phyloP scores from a whole-genome alignment of 2,797 vertebrate genomes.

The Molossus molossus region DNA sequence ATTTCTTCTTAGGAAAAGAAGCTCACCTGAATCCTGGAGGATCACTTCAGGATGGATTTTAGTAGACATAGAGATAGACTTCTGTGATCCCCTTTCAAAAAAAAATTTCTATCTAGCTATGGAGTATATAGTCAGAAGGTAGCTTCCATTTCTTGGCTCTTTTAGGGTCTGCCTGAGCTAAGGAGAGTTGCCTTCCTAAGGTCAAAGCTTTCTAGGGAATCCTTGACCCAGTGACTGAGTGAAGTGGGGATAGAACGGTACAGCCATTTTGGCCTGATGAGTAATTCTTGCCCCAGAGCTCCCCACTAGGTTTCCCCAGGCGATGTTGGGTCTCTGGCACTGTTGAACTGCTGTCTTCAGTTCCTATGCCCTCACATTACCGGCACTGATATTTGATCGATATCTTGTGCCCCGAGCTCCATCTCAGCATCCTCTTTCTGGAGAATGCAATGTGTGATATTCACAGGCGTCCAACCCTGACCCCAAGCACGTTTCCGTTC shows the following conservation, averaged over 20 bases:
- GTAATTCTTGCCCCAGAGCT: neutral
- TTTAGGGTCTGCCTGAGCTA: neutral
- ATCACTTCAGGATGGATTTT: neutral
- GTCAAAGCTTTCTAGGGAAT: neutral
- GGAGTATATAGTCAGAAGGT: neutral
- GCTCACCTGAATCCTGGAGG: neutral
- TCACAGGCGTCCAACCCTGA: neutral
- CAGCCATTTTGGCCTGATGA: neutral
- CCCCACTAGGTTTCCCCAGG: neutral
- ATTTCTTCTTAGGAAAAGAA: neutral
- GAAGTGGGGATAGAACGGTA: neutral
- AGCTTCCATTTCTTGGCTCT: neutral
- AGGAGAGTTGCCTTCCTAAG: neutral
- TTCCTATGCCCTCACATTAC: neutral
- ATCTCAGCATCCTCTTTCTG: neutral
- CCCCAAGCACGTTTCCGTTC: neutral
- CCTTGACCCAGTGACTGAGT: neutral
- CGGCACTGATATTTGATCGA: neutral
- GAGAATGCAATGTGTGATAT: neutral
- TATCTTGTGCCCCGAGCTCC: neutral
- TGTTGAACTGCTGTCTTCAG: neutral
- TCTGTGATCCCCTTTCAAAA: neutral
- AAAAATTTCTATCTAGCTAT: neutral
- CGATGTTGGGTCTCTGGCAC: neutral
- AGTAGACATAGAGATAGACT: neutral